Conservation (phyloP, 2,888 invertebrate species). For the Polydrusus tereticollis region DNA sequence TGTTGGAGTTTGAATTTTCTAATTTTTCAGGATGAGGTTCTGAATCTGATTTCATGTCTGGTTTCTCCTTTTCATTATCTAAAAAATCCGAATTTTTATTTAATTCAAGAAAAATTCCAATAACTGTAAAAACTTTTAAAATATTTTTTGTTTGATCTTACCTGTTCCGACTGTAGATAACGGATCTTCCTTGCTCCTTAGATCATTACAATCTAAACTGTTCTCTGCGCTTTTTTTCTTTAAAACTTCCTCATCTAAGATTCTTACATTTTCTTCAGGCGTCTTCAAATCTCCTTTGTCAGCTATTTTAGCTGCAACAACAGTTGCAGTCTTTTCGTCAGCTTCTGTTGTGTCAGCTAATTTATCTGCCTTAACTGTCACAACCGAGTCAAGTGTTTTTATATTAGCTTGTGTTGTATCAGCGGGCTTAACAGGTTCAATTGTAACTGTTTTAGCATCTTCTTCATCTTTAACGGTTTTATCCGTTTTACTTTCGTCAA, state of each 20-base stretch:
- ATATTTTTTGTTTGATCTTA: background rate
- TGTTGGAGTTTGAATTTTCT: background rate
- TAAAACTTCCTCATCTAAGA: background rate
- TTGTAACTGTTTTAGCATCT: background rate
- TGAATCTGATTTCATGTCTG: background rate
- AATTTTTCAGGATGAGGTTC: background rate
- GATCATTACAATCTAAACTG: background rate
- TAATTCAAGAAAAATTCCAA: too few species aligned
- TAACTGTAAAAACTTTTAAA: too few species aligned
- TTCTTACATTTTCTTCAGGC: background rate
- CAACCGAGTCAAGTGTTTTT: too few species aligned
- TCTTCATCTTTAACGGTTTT: background rate
- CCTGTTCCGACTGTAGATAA: background rate
- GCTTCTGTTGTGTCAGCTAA: background rate
- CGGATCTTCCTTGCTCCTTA: background rate
- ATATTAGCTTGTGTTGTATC: background rate
- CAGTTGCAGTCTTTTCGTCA: background rate
- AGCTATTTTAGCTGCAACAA: background rate
- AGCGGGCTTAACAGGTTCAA: background rate
- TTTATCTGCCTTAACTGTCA: background rate
- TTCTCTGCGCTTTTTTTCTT: background rate
- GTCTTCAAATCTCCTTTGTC: background rate
- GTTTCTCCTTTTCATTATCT: background rate
- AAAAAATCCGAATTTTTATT: too few species aligned
- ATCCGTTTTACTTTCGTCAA: conserved; percentile 3